phyloP scores from a whole-genome alignment of 2,113 vertebrate species.

The Nyctibius bracteatus region DNA sequence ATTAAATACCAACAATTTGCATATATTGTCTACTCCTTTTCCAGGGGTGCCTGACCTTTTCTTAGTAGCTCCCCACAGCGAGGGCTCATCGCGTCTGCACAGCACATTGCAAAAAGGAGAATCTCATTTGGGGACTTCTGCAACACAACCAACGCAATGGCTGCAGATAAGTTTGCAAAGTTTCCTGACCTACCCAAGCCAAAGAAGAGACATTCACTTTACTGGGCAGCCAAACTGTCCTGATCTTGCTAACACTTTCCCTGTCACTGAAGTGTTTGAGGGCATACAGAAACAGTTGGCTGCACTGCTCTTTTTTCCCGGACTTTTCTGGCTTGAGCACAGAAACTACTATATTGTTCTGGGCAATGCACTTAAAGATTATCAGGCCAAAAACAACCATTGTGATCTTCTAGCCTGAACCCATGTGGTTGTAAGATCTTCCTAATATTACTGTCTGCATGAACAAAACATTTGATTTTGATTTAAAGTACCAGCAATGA shows the following conservation, averaged over 20 bases:
- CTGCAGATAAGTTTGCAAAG: not conserved
- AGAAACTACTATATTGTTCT: not conserved
- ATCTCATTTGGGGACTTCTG: not conserved
- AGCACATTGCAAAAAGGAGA: not conserved
- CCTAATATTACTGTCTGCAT: not conserved
- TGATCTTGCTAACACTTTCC: rapidly evolving
- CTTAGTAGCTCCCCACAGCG: not conserved
- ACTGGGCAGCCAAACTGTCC: not conserved
- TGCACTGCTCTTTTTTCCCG: not conserved
- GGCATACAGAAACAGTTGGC: not conserved
- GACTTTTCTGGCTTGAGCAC: not conserved
- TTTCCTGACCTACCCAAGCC: rapidly evolving
- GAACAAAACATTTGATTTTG: not conserved
- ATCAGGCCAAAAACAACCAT: not conserved
- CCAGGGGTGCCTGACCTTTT: not conserved
- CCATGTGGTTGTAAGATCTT: not conserved
- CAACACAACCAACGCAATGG: not conserved
- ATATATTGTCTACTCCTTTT: slow-evolving; percentile 4
- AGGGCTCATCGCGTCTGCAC: not conserved
- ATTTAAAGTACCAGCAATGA: not conserved
- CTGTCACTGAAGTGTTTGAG: not conserved
- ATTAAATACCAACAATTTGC: slow-evolving; percentile 44
- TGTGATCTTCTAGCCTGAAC: not conserved
- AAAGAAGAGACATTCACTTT: not conserved
- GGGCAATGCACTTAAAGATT: not conserved